Base-by-base conservation (phyloP, 2,888 invertebrate species). In the Petrophora chlorosata region DNA sequence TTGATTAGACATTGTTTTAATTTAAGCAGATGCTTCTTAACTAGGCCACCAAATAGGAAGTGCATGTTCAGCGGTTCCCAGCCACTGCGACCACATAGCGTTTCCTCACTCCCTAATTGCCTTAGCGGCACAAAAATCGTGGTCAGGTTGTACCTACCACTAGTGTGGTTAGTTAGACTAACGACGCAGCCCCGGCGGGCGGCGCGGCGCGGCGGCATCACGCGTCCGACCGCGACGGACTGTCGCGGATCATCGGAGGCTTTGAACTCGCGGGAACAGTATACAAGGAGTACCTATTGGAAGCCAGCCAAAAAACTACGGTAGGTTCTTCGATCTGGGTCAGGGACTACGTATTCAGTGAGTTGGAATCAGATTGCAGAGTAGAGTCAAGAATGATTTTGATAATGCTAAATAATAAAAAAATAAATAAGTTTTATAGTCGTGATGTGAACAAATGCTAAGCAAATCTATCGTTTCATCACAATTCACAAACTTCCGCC, bases 211-310 rank as follows among this genome's bases (percentile, higher is more conserved):
- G 10, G 9, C 3, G 1, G 12, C 30, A 30, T 25, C 30, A 19
- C 8, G 12, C 45, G 17, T 8, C 30, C 32, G 36, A 42, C 10
- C 48, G 41, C 30, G 36, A 42, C 46, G 19, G 28, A 12, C 34
- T 9, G 48, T 42, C 25, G 48, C 13, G 48, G 48, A 42, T 48
- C 48, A 42, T 15, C 32, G 48, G 30, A 29, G 7, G 23, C 41
- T 41, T 26, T 36, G 30, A 41, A 48, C 47, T 48, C 14, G 2
- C 10, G n/a, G n/a, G n/a, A 35, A 23, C 23, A 35, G 9, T 34
- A n/a, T 9, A 7, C 9, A 10, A 23, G n/a, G 0, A n/a, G 17
- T 8, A 7, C n/a, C n/a, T n/a, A n/a, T n/a, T 8, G 1, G 13
- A 7, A 22, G 4, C n/a, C 35, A 23, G 34, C n/a, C n/a, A n/a